Percentiles rank a stretch among this genome's conserved stretches.
Evolutionary conservation across 2,888 invertebrate species (phyloP).

Genomic region (Conops quadrifasciatus): DNA sequence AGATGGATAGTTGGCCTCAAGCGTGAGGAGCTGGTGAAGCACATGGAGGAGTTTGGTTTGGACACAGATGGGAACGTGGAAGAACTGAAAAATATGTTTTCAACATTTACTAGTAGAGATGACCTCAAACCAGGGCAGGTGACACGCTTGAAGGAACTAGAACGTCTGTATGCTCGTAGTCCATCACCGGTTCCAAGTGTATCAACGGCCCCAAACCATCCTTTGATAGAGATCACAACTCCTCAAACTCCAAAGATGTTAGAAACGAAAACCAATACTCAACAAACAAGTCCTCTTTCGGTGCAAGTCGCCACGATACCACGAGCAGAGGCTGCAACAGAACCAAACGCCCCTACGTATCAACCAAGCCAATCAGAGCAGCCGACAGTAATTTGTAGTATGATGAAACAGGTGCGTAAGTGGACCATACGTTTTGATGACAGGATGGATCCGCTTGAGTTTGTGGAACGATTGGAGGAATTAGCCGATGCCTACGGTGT

Average conservation of each 20-base stretch:
- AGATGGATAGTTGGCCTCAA: background rate
- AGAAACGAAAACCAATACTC: background rate
- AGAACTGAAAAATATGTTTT: background rate
- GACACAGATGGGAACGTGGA: background rate
- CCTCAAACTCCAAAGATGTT: background rate
- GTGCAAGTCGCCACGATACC: background rate
- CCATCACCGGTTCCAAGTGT: background rate
- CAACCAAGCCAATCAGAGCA: background rate
- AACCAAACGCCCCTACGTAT: no score
- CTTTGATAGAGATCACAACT: background rate
- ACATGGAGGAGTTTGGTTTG: background rate
- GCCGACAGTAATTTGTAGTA: background rate
- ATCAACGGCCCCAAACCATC: background rate
- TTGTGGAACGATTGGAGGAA: slow-evolving; percentile 3
- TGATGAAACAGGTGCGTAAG: background rate
- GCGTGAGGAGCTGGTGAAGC: background rate
- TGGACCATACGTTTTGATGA: background rate
- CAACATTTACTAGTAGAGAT: background rate
- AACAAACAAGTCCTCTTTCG: background rate
- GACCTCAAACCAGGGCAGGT: background rate
- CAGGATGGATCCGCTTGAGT: background rate
- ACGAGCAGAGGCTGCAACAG: background rate
- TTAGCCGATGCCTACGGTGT: background rate
- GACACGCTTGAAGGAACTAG: background rate
- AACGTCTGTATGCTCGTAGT: background rate